phyloP scores from a whole-genome alignment of 2,113 vertebrate species.

The Lycocorax pyrrhopterus region DNA sequence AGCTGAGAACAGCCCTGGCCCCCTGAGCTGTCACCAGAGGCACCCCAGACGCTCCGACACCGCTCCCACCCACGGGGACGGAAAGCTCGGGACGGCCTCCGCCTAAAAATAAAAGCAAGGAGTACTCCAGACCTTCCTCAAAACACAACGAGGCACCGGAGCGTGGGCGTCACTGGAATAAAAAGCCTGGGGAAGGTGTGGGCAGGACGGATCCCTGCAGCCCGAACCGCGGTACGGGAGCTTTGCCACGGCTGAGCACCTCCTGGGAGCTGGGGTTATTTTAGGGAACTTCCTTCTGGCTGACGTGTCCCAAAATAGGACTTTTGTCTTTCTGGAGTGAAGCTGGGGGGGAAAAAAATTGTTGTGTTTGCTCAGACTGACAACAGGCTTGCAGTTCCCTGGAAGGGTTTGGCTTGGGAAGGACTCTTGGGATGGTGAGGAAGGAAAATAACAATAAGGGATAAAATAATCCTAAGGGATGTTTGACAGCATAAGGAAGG shows the following conservation, averaged over 20 bases:
- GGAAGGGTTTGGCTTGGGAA: background rate
- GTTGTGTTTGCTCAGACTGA: background rate
- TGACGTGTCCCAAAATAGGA: background rate
- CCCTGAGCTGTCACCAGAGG: background rate
- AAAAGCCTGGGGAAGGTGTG: background rate
- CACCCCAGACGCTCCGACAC: background rate
- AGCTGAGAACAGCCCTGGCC: background rate
- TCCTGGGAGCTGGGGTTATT: background rate
- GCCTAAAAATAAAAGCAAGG: background rate
- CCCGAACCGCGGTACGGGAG: accelerated
- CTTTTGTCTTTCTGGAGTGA: background rate
- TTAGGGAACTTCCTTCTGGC: background rate
- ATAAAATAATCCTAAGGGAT: background rate
- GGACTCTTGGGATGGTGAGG: background rate
- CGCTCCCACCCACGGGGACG: background rate
- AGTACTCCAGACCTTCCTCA: background rate
- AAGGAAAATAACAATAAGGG: background rate
- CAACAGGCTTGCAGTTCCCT: background rate
- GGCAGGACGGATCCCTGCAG: background rate
- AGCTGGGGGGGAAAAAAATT: background rate
- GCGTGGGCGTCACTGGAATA: background rate
- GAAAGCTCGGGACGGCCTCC: background rate
- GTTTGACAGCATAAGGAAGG: background rate
- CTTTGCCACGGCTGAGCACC: background rate
- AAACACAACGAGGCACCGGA: accelerated